These are phyloP conservation scores for Eristalis intricaria DNA, from an alignment of 2,888 invertebrate genomes.

Conservation along the genomic window DNA sequence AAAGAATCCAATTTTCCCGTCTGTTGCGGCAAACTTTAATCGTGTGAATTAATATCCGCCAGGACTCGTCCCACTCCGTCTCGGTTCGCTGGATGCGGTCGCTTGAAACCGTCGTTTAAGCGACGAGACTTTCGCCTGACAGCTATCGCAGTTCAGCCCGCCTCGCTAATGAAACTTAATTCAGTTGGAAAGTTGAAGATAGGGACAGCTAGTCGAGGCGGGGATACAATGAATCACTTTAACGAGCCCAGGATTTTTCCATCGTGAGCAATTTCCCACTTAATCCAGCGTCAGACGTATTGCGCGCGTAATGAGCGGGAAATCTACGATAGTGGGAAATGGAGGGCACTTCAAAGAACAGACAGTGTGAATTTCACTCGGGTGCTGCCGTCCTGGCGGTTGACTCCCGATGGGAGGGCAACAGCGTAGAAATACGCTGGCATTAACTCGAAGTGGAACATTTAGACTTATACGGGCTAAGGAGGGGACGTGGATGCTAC, in stretches of 20 bases:
- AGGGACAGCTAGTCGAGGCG: not conserved
- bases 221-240: not conserved
- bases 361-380: not conserved
- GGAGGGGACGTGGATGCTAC: not conserved
- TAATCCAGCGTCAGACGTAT: slow-evolving; percentile 12
- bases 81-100: not conserved
- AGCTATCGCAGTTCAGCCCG: not conserved
- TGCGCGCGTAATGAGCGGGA: slow-evolving; percentile 45
- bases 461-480: not conserved
- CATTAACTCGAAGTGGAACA: not conserved
- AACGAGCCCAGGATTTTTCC: slow-evolving; percentile 5
- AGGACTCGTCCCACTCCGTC: not conserved
- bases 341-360: not conserved
- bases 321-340: slow-evolving; percentile 14
- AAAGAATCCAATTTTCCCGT: not conserved
- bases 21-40: not conserved
- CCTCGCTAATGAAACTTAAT: not conserved
- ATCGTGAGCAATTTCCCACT: slow-evolving; percentile 26
- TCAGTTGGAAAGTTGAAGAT: not conserved
- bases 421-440: not conserved
- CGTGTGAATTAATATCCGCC: not conserved
- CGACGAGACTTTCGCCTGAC: not conserved
- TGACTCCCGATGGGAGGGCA: not conserved
- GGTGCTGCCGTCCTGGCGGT: not conserved
- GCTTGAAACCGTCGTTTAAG: not conserved